Evolutionary conservation across 2,797 vertebrate species (phyloP).

Genomic region (Acrocephalus scirpaceus): DNA sequence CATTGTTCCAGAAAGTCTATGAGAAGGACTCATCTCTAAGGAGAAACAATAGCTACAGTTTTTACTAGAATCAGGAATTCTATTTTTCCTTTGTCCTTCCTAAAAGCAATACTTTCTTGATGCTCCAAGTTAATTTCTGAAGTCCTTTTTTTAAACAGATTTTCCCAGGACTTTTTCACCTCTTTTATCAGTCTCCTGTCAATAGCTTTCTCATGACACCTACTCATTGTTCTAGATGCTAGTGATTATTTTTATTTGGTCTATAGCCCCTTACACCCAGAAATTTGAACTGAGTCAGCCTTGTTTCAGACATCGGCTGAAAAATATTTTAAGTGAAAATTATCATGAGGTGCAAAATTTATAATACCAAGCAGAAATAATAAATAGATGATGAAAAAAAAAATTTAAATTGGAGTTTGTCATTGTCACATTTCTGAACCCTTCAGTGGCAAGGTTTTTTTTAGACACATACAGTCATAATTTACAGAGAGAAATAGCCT

Average conservation of each 20-base stretch:
- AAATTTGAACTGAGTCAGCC: not conserved
- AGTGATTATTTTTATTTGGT: not conserved
- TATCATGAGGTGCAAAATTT: not conserved
- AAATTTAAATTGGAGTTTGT: not conserved
- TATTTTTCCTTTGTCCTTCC: not conserved
- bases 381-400: not conserved
- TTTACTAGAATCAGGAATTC: not conserved
- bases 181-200: not conserved
- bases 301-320: too few species aligned
- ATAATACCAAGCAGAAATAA: not conserved
- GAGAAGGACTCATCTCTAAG: not conserved
- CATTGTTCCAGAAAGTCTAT: not conserved
- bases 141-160: not conserved
- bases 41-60: not conserved
- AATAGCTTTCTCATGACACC: not conserved
- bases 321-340: not conserved
- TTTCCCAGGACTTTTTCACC: not conserved
- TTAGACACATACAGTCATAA: not conserved
- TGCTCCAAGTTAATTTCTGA: not conserved
- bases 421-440: not conserved
- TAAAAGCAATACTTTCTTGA: not conserved
- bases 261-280: not conserved
- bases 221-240: not conserved
- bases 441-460: not conserved
- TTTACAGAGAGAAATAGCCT: not conserved